phyloP scores from a whole-genome alignment of 1,140 invertebrate species.

The Pseudoatta argentina region DNA sequence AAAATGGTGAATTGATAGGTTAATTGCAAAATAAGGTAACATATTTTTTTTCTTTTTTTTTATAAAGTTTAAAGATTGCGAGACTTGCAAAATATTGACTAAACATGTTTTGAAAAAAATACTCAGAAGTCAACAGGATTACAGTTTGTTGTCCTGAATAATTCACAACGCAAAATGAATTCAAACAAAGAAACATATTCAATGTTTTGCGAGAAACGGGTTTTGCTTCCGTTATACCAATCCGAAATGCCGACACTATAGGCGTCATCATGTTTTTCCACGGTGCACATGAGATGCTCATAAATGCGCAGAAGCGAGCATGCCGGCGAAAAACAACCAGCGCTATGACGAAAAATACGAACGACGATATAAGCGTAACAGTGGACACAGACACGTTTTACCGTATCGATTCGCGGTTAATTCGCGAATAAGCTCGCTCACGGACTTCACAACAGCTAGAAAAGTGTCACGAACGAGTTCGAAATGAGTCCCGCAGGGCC shows the following conservation, averaged over 20 bases:
- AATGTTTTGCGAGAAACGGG: constrained; percentile 35
- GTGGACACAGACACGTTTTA: constrained; percentile 16
- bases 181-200: constrained; percentile 25
- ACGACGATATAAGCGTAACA: constrained; percentile 19
- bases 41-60: neutral
- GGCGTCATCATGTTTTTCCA: constrained; percentile 39
- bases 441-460: constrained; percentile 6
- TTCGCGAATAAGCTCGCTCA: constrained; percentile 45
- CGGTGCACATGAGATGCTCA: constrained; percentile 36
- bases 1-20: neutral
- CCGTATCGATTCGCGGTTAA: constrained; percentile 51
- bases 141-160: constrained; percentile 27
- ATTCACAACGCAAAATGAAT: constrained; percentile 44
- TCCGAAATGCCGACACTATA: constrained; percentile 26
- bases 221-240: constrained; percentile 29
- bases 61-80: neutral
- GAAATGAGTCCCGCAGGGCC: neutral
- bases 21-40: neutral
- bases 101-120: constrained; percentile 22
- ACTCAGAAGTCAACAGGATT: constrained; percentile 23
- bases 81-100: neutral
- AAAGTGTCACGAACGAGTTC: constrained; percentile 39
- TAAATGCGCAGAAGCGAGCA: constrained; percentile 52
- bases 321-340: constrained; percentile 42
- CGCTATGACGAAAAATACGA: constrained; percentile 36